Percentiles rank a stretch among this genome's conserved stretches.
Evolutionary conservation across 2,888 invertebrate species (phyloP).

Genomic region (Therioaphis trifolii): DNA sequence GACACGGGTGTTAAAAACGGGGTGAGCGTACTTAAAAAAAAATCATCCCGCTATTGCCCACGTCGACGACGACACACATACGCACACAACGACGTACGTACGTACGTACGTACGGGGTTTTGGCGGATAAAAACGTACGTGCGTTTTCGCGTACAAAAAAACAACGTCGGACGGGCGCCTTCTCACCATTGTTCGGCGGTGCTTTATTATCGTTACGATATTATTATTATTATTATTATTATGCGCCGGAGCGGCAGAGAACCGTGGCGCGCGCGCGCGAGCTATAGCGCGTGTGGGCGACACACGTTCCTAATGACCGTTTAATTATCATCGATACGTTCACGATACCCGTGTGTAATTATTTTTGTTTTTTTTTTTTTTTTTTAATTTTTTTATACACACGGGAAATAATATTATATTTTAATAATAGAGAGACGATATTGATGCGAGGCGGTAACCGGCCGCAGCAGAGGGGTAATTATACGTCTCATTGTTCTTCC

Average conservation of each 20-base stretch:
- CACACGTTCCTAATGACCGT: constrained; percentile 55
- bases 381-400: background rate
- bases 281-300: background rate
- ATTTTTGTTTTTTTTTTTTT: background rate
- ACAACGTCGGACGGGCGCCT: background rate
- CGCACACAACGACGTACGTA: no score
- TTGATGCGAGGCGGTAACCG: background rate
- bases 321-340: constrained; percentile 48
- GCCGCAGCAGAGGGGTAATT: constrained; percentile 7
- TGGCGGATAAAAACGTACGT: background rate
- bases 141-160: background rate
- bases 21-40: no score
- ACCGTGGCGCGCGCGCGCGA: constrained; percentile 29
- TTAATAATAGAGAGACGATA: constrained; percentile 38
- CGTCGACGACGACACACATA: no score
- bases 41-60: no score
- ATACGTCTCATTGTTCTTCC: constrained; percentile 56
- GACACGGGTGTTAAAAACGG: no score
- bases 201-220: background rate
- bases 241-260: background rate
- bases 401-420: constrained; percentile 21
- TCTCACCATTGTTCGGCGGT: background rate
- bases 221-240: background rate
- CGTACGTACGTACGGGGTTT: background rate
- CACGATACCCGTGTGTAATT: constrained; percentile 1